These are phyloP conservation scores for Glaucopsyche alexis DNA, from an alignment of 2,888 invertebrate species.

Conservation along the genomic window DNA sequence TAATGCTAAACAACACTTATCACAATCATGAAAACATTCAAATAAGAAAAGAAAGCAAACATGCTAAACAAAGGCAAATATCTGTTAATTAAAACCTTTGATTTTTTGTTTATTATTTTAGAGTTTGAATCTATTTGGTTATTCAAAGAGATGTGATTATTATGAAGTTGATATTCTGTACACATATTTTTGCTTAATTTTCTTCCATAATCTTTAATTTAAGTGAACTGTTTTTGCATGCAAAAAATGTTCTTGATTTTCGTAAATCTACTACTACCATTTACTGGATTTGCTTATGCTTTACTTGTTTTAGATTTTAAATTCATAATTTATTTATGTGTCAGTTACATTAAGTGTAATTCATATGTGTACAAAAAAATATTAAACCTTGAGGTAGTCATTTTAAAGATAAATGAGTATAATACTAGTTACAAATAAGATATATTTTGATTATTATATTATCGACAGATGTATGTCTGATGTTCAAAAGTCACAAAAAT, in stretches of 20 bases:
- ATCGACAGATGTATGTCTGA: too few relatives aligned
- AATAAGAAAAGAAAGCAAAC: too few relatives aligned
- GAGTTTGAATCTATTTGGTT: too few relatives aligned
- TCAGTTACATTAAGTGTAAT: background rate
- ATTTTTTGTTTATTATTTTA: too few relatives aligned
- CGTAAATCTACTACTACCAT: background rate
- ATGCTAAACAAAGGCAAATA: too few relatives aligned
- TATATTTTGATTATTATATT: too few relatives aligned
- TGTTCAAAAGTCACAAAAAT: too few relatives aligned
- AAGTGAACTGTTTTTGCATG: constrained; percentile 4
- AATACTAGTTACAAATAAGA: too few relatives aligned
- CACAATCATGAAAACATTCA: too few relatives aligned
- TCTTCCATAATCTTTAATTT: background rate
- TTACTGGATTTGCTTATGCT: constrained; percentile 11
- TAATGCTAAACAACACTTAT: too few relatives aligned
- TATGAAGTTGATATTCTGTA: background rate
- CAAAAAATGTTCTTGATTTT: background rate
- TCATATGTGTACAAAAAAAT: background rate
- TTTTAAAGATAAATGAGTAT: too few relatives aligned
- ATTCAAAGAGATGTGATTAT: background rate
- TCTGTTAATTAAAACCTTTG: too few relatives aligned
- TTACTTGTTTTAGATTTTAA: background rate
- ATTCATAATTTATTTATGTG: constrained; percentile 3
- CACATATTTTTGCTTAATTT: background rate
- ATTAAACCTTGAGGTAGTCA: background rate